Evolutionary conservation across 53 echinoderm and acorn worm genomes (phyloP).

Genomic region (Antedon mediterranea): DNA sequence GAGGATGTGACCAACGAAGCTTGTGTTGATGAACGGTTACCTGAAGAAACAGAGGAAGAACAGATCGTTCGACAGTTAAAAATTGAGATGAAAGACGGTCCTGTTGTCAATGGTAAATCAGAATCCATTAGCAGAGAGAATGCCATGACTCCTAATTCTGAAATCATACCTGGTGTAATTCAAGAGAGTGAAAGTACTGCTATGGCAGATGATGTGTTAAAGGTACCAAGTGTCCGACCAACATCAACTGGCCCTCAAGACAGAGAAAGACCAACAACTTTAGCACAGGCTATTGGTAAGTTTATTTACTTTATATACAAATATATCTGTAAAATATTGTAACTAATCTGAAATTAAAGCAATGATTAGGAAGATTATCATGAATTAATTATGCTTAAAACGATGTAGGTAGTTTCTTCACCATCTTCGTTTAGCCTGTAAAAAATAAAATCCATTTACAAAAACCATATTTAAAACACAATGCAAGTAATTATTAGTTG

Average conservation of each 20-base stretch:
- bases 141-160: neutral
- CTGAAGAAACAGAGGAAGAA: neutral
- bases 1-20: constrained; percentile 19
- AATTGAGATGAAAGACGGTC: neutral
- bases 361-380: too few species aligned
- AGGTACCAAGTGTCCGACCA: neutral
- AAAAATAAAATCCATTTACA: too few species aligned
- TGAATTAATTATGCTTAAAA: too few species aligned
- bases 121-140: neutral
- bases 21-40: neutral
- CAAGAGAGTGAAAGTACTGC: neutral
- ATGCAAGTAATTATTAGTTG: too few species aligned
- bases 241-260: neutral
- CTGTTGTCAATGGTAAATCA: neutral
- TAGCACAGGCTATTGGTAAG: neutral
- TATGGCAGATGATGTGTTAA: neutral
- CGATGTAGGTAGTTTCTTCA: too few species aligned
- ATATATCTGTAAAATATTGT: too few species aligned
- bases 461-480: too few species aligned
- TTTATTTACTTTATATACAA: neutral
- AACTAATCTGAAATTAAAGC: too few species aligned
- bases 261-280: neutral
- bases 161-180: neutral
- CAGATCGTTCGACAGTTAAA: neutral
- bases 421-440: too few species aligned